Percentiles rank a stretch among this genome's conserved stretches.
Conservation (phyloP, 2,888 invertebrate genomes). For the Creontiades dilutus region DNA sequence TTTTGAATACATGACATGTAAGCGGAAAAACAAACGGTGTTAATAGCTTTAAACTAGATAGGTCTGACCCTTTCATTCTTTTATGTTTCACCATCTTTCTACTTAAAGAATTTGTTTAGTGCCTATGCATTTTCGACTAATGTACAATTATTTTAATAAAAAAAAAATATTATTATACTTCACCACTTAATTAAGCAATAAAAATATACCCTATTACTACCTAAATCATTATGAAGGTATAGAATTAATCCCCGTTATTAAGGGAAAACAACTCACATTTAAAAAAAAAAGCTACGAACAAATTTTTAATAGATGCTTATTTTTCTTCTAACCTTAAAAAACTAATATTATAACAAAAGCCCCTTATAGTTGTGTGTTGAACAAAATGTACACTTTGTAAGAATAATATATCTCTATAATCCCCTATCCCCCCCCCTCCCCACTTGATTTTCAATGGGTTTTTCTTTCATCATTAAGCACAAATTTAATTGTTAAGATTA, state of each 20-base stretch:
- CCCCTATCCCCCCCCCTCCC: conserved; percentile 4
- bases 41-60: conserved; percentile 53
- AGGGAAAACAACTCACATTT: conserved; percentile 1
- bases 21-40: conserved; percentile 36
- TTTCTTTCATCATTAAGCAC: conserved; percentile 50
- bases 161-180: conserved; percentile 48
- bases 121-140: conserved; percentile 73
- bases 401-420: neutral
- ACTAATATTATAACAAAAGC: neutral
- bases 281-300: neutral
- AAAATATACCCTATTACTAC: conserved; percentile 32
- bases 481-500: conserved; percentile 50
- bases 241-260: neutral
- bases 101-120: conserved; percentile 71
- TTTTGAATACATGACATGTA: neutral
- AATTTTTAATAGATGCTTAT: conserved; percentile 30
- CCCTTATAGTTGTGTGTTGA: conserved; percentile 43
- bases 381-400: conserved; percentile 26
- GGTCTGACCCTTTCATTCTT: conserved; percentile 41
- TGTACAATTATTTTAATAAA: conserved; percentile 71
- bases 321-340: neutral
- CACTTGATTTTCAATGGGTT: conserved; percentile 62
- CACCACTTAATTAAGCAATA: conserved; percentile 64
- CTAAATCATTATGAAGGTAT: neutral
- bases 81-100: conserved; percentile 60